phyloP scores from a whole-genome alignment of 2,113 vertebrate genomes.

The Empidonax traillii region DNA sequence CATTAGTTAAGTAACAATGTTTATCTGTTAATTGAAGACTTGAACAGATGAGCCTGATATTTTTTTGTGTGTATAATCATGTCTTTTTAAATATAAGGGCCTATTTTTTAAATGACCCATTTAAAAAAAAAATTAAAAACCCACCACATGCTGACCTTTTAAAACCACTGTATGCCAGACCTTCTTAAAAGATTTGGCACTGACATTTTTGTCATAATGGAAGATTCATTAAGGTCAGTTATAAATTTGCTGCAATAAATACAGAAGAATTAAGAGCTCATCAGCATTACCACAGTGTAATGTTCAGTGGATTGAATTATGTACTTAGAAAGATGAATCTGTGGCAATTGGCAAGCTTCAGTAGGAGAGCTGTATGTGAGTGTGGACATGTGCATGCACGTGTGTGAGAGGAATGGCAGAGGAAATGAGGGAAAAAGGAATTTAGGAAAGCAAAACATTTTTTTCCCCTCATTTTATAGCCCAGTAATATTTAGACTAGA shows the following conservation, averaged over 20 bases:
- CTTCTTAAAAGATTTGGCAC: conserved; percentile 67
- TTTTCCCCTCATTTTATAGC: background rate
- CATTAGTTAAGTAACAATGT: background rate
- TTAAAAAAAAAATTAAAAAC: background rate
- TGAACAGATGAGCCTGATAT: background rate
- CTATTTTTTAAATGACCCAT: conserved; percentile 26
- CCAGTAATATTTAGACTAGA: conserved; percentile 14
- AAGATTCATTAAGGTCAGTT: conserved; percentile 72
- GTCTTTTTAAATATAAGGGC: conserved; percentile 32
- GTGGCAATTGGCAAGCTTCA: conserved; percentile 60
- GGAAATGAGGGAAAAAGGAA: background rate
- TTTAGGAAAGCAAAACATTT: background rate
- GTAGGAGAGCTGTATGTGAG: conserved; percentile 17
- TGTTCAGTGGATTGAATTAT: conserved; percentile 64
- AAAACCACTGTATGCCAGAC: conserved; percentile 43
- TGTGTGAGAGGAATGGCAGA: background rate
- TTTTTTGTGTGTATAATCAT: background rate
- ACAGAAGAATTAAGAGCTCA: conserved; percentile 74
- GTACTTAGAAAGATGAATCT: conserved; percentile 65
- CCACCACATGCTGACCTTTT: conserved; percentile 29
- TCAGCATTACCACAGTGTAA: conserved; percentile 53
- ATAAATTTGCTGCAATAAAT: conserved; percentile 69
- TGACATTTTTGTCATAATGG: conserved; percentile 64
- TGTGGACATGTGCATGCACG: background rate
- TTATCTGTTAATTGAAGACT: background rate